Conservation (phyloP, 1,140 invertebrate genomes). For the Drosophila pachea region DNA sequence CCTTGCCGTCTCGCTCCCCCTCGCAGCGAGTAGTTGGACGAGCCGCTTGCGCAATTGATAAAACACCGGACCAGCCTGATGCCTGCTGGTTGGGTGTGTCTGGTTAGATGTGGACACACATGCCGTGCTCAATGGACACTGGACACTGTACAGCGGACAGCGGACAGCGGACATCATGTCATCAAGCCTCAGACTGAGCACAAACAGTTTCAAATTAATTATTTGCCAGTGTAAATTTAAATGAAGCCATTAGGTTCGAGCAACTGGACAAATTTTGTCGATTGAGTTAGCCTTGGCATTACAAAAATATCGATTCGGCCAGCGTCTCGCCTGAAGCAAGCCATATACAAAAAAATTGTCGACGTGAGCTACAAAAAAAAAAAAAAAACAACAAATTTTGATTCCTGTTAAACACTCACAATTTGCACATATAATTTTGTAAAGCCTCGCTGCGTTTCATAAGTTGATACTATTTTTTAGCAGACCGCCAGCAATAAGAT, state of each 20-base stretch:
- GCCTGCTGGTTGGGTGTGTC: constrained; percentile 4
- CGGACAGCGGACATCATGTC: constrained; percentile 42
- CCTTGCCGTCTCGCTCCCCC: too few species aligned
- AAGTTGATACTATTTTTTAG: constrained; percentile 3
- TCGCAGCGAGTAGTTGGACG: constrained; percentile 49
- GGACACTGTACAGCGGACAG: constrained; percentile 3
- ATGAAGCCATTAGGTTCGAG: constrained; percentile 70
- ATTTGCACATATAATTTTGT: constrained; percentile 12
- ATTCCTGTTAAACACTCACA: constrained; percentile 16
- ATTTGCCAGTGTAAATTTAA: constrained; percentile 72
- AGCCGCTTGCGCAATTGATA: constrained; percentile 38
- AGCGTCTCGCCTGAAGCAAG: background rate
- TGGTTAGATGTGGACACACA: constrained; percentile 55
- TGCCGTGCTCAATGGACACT: constrained; percentile 5
- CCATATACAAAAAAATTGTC: background rate
- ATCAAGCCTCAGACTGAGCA: constrained; percentile 71
- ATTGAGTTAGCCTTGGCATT: constrained; percentile 41
- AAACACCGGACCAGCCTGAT: constrained; percentile 9
- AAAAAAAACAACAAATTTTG: constrained; percentile 18
- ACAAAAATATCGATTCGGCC: background rate
- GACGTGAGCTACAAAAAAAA: too few species aligned
- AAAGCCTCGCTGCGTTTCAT: constrained; percentile 7
- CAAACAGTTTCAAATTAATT: constrained; percentile 77
- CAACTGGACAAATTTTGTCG: constrained; percentile 32
- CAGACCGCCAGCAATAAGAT: too few species aligned